These are phyloP conservation scores for Prochilodus magdalenae DNA, from an alignment of 2,113 vertebrate species.

Conservation along the genomic window DNA sequence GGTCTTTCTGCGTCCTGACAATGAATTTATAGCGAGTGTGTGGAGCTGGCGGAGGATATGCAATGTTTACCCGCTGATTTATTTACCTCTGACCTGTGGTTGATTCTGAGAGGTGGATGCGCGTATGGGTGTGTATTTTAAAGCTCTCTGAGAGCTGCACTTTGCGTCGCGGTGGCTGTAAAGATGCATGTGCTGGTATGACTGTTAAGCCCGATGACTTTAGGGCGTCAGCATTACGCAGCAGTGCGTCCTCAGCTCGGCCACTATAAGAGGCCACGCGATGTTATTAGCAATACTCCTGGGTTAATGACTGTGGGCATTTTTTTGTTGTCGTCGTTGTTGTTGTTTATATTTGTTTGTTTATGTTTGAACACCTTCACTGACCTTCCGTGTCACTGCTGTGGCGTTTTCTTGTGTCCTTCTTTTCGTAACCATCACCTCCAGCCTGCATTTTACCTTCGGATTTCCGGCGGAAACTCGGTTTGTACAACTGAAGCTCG, in stretches of 20 bases:
- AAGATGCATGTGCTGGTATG: neutral
- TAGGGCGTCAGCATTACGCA: neutral
- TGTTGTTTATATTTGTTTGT: too few relatives aligned
- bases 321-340: too few relatives aligned
- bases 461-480: neutral
- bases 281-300: neutral
- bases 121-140: neutral
- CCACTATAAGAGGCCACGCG: too few relatives aligned
- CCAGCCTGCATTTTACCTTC: neutral
- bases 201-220: neutral
- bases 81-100: neutral
- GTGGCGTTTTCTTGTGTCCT: neutral
- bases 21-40: conserved; percentile 18
- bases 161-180: neutral
- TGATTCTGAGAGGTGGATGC: neutral
- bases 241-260: neutral
- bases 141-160: neutral
- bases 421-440: neutral
- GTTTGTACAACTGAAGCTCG: conserved; percentile 11
- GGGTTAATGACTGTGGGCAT: neutral
- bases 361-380: neutral
- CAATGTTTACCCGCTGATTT: conserved; percentile 28
- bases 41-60: conserved; percentile 22
- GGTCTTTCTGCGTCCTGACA: conserved; percentile 46
- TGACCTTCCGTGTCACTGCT: neutral